Conservation (phyloP, 1,140 invertebrate genomes). For the Paraescarpia echinospica region DNA sequence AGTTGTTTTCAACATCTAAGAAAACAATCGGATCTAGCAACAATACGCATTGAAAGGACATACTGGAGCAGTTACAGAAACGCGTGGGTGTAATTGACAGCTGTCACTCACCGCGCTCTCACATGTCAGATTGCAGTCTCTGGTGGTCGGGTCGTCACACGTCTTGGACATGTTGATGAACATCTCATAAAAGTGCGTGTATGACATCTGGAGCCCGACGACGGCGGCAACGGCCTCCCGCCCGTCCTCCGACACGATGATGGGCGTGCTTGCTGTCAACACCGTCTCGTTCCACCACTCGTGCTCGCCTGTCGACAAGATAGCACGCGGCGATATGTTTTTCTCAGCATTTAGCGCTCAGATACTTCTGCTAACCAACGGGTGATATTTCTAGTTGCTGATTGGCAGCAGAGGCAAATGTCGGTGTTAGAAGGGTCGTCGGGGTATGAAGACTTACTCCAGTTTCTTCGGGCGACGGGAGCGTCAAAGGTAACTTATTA, state of each 20-base stretch:
- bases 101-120: conserved; percentile 20
- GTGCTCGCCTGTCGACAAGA: background rate
- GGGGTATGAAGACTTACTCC: too few species aligned
- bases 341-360: too few species aligned
- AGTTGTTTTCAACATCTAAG: too few species aligned
- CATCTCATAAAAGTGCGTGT: conserved; percentile 39
- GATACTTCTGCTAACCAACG: too few species aligned
- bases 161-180: conserved; percentile 46
- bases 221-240: conserved; percentile 85
- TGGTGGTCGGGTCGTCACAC: background rate
- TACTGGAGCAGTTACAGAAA: background rate
- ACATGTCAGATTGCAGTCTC: conserved; percentile 26
- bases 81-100: background rate
- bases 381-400: too few species aligned
- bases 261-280: conserved; percentile 85
- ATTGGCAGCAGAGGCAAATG: too few species aligned
- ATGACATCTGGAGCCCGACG: conserved; percentile 67
- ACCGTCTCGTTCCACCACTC: conserved; percentile 54
- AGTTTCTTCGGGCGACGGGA: too few species aligned
- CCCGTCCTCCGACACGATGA: conserved; percentile 78
- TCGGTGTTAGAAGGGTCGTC: too few species aligned
- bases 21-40: background rate
- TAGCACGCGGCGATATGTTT: too few species aligned
- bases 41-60: background rate
- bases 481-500: too few species aligned